These are phyloP conservation scores for Uropsilus gracilis DNA, from an alignment of 2,113 vertebrate species.

Conservation along the genomic window DNA sequence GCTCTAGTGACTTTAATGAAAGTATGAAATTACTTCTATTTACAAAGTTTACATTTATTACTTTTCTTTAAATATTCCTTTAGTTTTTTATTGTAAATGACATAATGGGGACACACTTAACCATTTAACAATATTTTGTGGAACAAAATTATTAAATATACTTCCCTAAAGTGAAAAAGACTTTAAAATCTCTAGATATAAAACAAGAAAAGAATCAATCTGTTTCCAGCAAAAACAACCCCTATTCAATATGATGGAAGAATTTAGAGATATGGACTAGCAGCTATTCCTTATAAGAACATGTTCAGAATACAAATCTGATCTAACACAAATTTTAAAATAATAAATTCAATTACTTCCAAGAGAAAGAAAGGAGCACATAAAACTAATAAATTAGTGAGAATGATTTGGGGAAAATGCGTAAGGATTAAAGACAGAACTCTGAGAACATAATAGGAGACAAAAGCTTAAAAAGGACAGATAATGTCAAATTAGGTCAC, in stretches of 20 bases:
- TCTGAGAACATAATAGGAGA: background rate
- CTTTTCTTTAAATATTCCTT: too few relatives aligned
- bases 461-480: background rate
- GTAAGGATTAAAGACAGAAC: background rate
- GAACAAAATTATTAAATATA: slow-evolving; percentile 45
- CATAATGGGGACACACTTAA: slow-evolving; percentile 7
- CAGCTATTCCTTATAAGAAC: background rate
- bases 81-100: background rate
- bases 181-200: slow-evolving; percentile 58
- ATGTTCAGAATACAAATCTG: background rate
- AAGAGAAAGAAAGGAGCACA: slow-evolving; percentile 1
- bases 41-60: background rate
- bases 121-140: too few relatives aligned
- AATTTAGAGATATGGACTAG: background rate
- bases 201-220: slow-evolving; percentile 12
- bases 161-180: background rate
- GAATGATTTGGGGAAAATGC: slow-evolving; percentile 14
- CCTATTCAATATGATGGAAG: background rate
- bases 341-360: slow-evolving; percentile 45
- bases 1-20: background rate
- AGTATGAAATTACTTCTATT: background rate
- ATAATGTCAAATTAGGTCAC: slow-evolving; percentile 48
- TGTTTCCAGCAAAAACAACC: slow-evolving; percentile 34
- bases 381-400: slow-evolving; percentile 43
- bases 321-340: slow-evolving; percentile 40